Conservation (phyloP, 2,888 invertebrate species). For the Calameuta pallipes region DNA sequence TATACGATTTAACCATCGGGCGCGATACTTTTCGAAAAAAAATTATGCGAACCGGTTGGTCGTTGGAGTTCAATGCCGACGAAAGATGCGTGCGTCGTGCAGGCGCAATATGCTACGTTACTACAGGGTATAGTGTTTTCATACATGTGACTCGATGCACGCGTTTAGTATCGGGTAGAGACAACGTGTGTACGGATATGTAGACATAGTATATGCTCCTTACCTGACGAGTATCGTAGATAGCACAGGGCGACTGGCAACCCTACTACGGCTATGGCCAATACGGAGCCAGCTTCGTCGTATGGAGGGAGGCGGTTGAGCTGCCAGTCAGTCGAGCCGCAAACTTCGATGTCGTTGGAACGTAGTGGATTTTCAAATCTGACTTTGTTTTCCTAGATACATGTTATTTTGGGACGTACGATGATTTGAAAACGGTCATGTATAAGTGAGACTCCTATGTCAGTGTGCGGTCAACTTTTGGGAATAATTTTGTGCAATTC, state of each 20-base stretch:
- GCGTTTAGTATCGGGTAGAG: neutral
- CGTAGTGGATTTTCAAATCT: slow-evolving; percentile 16
- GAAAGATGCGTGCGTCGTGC: neutral
- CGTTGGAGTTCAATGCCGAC: neutral
- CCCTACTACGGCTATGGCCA: slow-evolving; percentile 29
- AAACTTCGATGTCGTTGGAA: slow-evolving; percentile 52
- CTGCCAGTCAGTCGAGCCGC: slow-evolving; percentile 54
- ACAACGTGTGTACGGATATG: neutral
- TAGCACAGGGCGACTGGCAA: slow-evolving; percentile 1
- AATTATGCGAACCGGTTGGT: slow-evolving; percentile 44
- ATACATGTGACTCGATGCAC: neutral
- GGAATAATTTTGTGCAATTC: neutral
- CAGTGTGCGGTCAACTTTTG: neutral
- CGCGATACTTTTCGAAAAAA: slow-evolving; percentile 44
- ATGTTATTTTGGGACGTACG: neutral
- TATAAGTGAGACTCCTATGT: neutral
- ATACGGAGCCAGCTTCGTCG: slow-evolving; percentile 16
- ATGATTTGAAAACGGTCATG: neutral
- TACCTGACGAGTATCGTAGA: neutral
- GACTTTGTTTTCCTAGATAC: neutral
- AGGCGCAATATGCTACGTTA: neutral
- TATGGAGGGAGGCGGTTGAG: slow-evolving; percentile 26
- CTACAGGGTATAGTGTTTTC: neutral
- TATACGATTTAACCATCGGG: slow-evolving; percentile 39
- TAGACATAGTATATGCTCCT: neutral